Evolutionary conservation across 2,888 invertebrate genomes (phyloP), one percentile per base, ranked within the genome.

Genomic region (Trachelus iudaicus): DNA sequence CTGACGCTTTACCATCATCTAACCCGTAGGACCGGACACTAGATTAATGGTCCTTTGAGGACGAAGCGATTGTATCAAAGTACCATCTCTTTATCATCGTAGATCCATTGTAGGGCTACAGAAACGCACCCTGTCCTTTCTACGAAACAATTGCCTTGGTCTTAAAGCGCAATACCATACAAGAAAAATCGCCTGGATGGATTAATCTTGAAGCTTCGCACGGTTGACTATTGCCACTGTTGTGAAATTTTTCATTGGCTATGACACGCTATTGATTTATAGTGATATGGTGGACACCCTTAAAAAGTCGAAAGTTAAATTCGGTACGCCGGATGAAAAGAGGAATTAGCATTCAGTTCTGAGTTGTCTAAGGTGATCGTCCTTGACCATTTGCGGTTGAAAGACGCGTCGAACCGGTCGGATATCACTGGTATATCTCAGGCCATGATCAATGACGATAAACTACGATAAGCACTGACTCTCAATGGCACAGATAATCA

Each of bases 401-500:
- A 23, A 56, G 56, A 56, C 9, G 15, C 56, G 56, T 56, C 9
- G 56, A 56, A 56, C 56, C 56, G 23, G 56, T 56, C 56, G 56
- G 56, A 23, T 56, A 56, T 56, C 23, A 56, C 56, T 56, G 56
- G 23, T 56, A 23, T 23, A 56, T 6, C 23, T 56, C 9, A 56
- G 23, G 56, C 56, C 56, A 56, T 9, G 56, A 56, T 56, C 23
- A 56, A 56, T 56, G 56, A 56, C 56, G 15, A 56, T 56, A 56
- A 56, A 56, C 56, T 56, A 23, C 9, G 56, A 56, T 56, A 56
- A 56, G 56, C 56, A 23, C 23, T 56, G 56, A 15, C 23, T 56
- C 56, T 56, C 2, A 56, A 56, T 76, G 76, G 79, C 82, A 84
- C 82, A 79, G 81, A 82, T 85, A 84, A 82, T 81, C 82, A 75